Percentiles rank a stretch among this genome's conserved stretches.
Conservation (phyloP, 2,888 invertebrate genomes). For the Thymelicus sylvestris region DNA sequence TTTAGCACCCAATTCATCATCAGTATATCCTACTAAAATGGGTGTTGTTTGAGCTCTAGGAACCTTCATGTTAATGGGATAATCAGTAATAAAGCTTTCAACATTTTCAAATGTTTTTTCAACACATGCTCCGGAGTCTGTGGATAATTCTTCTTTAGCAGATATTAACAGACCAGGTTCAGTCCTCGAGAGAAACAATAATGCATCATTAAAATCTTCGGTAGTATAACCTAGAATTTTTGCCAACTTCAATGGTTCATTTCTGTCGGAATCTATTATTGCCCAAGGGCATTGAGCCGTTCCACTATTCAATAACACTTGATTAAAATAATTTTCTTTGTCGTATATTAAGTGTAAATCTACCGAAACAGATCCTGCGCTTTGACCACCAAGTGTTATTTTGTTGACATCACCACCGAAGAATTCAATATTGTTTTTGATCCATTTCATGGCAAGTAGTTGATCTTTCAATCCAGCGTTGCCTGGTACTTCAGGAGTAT, state of each 20-base stretch:
- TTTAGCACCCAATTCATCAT: constrained; percentile 53
- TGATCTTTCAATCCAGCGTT: constrained; percentile 72
- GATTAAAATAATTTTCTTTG: constrained; percentile 56
- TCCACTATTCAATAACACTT: constrained; percentile 63
- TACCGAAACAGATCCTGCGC: constrained; percentile 61
- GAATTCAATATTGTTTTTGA: constrained; percentile 58
- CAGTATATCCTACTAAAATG: constrained; percentile 55
- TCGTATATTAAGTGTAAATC: constrained; percentile 59
- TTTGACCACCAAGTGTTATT: constrained; percentile 64
- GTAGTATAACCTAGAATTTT: constrained; percentile 51
- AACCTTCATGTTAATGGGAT: constrained; percentile 44
- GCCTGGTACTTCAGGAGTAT: constrained; percentile 60
- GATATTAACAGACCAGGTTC: constrained; percentile 49
- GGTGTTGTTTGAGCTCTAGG: constrained; percentile 47
- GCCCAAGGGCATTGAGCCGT: constrained; percentile 50
- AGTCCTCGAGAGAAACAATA: constrained; percentile 50
- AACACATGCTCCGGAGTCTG: constrained; percentile 51
- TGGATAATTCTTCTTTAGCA: constrained; percentile 43
- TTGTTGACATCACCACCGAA: constrained; percentile 62
- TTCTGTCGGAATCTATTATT: constrained; percentile 49
- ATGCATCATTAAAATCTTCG: constrained; percentile 48
- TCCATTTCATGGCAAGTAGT: constrained; percentile 57
- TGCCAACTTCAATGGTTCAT: constrained; percentile 56
- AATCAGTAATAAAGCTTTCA: constrained; percentile 49
- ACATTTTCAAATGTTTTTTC: constrained; percentile 53